Percentiles rank a stretch among this genome's conserved stretches.
Evolutionary conservation across 2,113 vertebrate genomes (phyloP).

Genomic region (Corythaixoides concolor): DNA sequence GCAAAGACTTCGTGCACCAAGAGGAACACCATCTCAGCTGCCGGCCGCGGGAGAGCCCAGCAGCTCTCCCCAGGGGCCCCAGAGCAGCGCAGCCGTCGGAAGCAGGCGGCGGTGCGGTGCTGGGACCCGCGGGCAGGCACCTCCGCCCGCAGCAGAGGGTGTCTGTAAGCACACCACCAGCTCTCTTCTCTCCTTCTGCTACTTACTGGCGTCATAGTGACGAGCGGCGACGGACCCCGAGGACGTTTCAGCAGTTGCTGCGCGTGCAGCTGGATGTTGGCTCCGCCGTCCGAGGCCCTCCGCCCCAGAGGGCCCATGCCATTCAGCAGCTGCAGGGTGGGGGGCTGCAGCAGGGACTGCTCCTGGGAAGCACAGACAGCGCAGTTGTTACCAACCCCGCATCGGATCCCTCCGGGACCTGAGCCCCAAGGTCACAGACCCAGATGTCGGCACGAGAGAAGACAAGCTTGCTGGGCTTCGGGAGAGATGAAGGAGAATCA

Average conservation of each 20-base stretch:
- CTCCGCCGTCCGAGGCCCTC: constrained; percentile 93
- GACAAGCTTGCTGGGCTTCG: background rate
- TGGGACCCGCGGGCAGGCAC: too few species aligned
- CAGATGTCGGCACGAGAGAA: rapidly evolving
- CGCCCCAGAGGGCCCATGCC: constrained; percentile 98
- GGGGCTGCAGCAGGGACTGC: constrained; percentile 95
- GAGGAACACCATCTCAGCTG: background rate
- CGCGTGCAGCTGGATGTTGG: constrained; percentile 95
- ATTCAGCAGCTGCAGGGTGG: constrained; percentile 93
- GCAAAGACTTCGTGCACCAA: background rate
- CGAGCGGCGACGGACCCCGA: constrained; percentile 92
- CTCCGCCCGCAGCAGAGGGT: background rate
- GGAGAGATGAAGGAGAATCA: background rate
- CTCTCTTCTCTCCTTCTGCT: background rate
- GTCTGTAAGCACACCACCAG: rapidly evolving
- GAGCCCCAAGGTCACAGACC: rapidly evolving
- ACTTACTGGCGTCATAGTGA: constrained; percentile 91
- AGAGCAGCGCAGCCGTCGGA: background rate
- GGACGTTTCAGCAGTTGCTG: constrained; percentile 95
- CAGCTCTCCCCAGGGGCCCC: rapidly evolving
- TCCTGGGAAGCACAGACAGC: constrained; percentile 75
- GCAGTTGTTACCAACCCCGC: rapidly evolving
- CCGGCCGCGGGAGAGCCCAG: background rate
- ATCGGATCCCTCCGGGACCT: rapidly evolving
- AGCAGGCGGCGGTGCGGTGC: too few species aligned